phyloP scores from a whole-genome alignment of 1,140 invertebrate genomes.

The Drosophila malerkotliana region DNA sequence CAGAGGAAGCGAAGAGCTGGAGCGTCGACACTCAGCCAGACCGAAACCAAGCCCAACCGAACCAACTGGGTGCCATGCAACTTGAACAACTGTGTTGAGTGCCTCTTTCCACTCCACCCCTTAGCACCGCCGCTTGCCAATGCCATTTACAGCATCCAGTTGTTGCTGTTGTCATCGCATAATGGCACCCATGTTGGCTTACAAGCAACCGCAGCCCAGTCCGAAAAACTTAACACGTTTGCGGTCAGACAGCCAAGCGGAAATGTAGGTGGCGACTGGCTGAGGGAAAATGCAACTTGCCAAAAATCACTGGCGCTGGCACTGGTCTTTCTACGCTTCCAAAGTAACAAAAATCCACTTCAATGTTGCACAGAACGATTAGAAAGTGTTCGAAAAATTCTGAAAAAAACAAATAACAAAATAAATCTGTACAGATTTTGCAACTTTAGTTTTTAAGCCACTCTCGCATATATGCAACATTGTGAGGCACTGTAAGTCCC shows the following conservation, averaged over 20 bases:
- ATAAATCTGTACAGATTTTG: not conserved
- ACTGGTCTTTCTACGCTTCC: not conserved
- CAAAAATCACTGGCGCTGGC: constrained; percentile 6
- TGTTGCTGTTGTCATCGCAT: constrained; percentile 25
- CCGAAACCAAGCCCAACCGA: constrained; percentile 4
- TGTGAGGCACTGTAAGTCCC: not conserved
- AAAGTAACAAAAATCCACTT: not conserved
- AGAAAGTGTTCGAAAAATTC: not conserved
- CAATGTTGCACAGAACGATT: constrained; percentile 7
- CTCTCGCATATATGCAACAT: too few species aligned
- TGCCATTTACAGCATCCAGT: constrained; percentile 27
- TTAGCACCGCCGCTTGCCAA: not conserved
- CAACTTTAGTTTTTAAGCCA: too few species aligned
- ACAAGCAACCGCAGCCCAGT: constrained; percentile 26
- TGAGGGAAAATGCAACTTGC: not conserved
- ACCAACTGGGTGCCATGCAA: constrained; percentile 28
- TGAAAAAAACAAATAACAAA: not conserved
- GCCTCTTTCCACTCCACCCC: not conserved
- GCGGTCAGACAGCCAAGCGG: constrained; percentile 20
- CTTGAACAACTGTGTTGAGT: constrained; percentile 48
- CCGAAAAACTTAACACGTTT: constrained; percentile 43
- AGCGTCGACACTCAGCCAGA: constrained; percentile 12
- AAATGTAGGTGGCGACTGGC: constrained; percentile 19
- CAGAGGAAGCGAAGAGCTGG: constrained; percentile 2
- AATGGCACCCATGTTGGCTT: constrained; percentile 45